A percentile compares a stretch with the other conserved stretches of the same genome.
Conservation (phyloP, 2,797 vertebrate species). For the Astyanax mexicanus region DNA sequence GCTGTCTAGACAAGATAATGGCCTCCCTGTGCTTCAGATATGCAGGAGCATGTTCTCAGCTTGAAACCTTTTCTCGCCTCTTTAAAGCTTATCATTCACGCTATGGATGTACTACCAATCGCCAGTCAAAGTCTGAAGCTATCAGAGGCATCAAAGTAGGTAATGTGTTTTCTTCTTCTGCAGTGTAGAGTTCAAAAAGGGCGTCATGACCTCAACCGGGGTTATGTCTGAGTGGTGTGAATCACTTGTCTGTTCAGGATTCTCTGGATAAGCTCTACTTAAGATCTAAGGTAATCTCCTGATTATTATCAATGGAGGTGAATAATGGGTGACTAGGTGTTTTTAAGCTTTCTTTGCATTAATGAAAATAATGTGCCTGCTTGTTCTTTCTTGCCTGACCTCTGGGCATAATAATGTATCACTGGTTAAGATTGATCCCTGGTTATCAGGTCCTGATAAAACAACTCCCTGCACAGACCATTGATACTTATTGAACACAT, state of each 20-base stretch:
- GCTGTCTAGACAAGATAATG: constrained; percentile 67
- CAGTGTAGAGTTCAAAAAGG: neutral
- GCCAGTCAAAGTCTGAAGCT: constrained; percentile 3
- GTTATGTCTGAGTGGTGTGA: constrained; percentile 7
- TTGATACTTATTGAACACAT: too few species aligned
- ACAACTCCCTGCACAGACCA: too few species aligned
- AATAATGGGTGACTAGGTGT: too few species aligned
- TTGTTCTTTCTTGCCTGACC: too few species aligned
- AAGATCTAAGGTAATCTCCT: neutral
- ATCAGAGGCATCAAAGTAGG: constrained; percentile 2
- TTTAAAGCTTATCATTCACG: constrained; percentile 12
- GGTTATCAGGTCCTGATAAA: too few species aligned
- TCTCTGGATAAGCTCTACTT: neutral
- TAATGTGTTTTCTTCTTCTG: neutral
- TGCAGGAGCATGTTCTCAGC: constrained; percentile 20
- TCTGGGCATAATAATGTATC: too few species aligned
- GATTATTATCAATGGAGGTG: neutral
- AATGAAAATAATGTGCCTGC: too few species aligned
- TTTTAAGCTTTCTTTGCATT: too few species aligned
- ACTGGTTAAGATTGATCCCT: too few species aligned
- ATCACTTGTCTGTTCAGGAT: neutral
- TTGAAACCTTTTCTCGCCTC: constrained; percentile 52
- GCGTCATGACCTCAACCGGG: constrained; percentile 12
- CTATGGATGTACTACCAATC: constrained; percentile 8
- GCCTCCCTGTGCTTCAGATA: constrained; percentile 41